These are phyloP conservation scores for Drosophila subobscura DNA, from an alignment of 1,140 invertebrate genomes.

Conservation along the genomic window DNA sequence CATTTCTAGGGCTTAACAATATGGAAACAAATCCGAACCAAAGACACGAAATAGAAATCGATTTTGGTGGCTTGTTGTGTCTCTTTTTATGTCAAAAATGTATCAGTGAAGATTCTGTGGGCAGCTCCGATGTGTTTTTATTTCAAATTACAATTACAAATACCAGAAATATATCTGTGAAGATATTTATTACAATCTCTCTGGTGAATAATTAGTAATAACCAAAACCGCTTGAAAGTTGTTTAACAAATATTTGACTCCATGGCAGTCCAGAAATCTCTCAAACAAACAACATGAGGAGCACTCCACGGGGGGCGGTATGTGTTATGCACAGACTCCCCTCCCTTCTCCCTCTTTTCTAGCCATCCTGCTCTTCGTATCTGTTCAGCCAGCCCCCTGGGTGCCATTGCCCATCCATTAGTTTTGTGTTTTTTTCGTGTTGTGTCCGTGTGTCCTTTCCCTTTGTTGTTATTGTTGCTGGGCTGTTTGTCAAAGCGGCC, in stretches of 20 bases:
- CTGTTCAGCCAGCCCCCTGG: constrained; percentile 52
- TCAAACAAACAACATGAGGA: constrained; percentile 14
- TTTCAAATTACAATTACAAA: too few relatives aligned
- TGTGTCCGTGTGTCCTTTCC: not conserved
- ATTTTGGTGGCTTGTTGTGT: too few relatives aligned
- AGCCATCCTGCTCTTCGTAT: constrained; percentile 6
- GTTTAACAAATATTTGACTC: constrained; percentile 30
- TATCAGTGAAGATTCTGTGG: too few relatives aligned
- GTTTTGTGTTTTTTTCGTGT: constrained; percentile 34
- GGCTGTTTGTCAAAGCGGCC: constrained; percentile 40
- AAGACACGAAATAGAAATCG: too few relatives aligned
- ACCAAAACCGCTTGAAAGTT: too few relatives aligned
- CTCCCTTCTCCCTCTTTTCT: not conserved
- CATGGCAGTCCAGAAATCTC: constrained; percentile 11
- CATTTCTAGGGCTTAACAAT: too few relatives aligned
- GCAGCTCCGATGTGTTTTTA: too few relatives aligned
- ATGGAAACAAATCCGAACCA: too few relatives aligned
- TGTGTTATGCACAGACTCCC: not conserved
- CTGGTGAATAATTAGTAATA: too few relatives aligned
- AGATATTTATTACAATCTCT: too few relatives aligned
- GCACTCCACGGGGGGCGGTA: constrained; percentile 13
- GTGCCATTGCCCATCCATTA: constrained; percentile 70
- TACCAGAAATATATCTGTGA: too few relatives aligned
- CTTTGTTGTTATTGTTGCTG: constrained; percentile 21
- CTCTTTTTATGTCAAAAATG: too few relatives aligned